Base-by-base conservation (phyloP, 2,797 vertebrate genomes). In the Hydrocynus forskahlii region DNA sequence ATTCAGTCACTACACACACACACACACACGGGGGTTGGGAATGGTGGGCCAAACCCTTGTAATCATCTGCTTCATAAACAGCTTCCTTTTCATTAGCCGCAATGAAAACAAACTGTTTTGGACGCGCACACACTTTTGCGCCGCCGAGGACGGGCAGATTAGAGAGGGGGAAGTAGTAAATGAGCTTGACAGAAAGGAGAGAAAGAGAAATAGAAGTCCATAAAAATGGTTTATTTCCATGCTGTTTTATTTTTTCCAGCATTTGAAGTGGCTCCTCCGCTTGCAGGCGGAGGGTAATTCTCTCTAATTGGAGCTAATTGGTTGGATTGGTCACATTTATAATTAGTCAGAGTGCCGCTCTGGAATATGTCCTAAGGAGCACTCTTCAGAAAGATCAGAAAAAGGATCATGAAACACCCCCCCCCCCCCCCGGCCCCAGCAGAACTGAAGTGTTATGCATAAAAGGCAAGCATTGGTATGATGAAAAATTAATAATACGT, bases 31-130 rank as follows among this genome's bases (percentile, higher is more conserved):
- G 86, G 81, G 62, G 17, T 68, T 70, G 78, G 63, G 48, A 25
- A 70, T 60, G 59, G 23, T 63, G 35, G 73, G 57, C 35, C 35
- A 85, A 88, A 84, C 84, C 83, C 84, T 87, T 68, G 86, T 89
- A 88, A 92, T 92, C 91, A 90, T 81, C 88, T 87, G 78, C 86
- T 89, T 90, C 83, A 88, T 89, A 90, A 92, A 92, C 89, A 91
- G 88, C 86, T 87, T 91, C 59, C 90, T 92, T 91, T 91, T 90
- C 89, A 92, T 92, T 89, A 89, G 38, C 45, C n/a, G 68, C 69
- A 71, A 29, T 80, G 54, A 80, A 85, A 70, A 57, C 74, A 78
- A 25, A 43, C 6, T 43, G 8, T 69, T 73, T 67, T 80, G 66
- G 54, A 43, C 38, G 55, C 54, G 19, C 17, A 76, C 38, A 72